Conservation (phyloP, 2,113 vertebrate genomes). For the Strix uralensis region DNA sequence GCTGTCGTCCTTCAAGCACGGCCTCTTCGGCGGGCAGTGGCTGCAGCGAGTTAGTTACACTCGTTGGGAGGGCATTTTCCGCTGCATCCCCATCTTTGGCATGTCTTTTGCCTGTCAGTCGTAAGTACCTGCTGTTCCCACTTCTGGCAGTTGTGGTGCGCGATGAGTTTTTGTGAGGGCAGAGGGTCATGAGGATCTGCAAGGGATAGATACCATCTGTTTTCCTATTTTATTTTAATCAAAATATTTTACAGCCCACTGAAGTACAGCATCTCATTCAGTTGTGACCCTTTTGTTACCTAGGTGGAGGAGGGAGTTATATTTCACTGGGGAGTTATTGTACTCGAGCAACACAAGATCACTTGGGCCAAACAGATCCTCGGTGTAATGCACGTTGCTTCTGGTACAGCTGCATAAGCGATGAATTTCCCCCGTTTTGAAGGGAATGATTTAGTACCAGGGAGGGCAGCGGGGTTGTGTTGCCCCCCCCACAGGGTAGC, state of each 20-base stretch:
- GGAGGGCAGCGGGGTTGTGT: background rate
- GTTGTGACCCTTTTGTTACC: background rate
- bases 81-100: slow-evolving; percentile 97
- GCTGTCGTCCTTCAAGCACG: slow-evolving; percentile 93
- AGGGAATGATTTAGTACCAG: background rate
- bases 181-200: background rate
- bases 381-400: background rate
- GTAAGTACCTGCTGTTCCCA: slow-evolving; percentile 81
- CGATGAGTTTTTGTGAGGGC: background rate
- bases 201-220: background rate
- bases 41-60: slow-evolving; percentile 83
- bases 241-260: background rate
- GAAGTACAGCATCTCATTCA: background rate
- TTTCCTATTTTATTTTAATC: background rate
- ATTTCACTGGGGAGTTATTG: slow-evolving; percentile 3
- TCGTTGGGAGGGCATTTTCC: slow-evolving; percentile 96
- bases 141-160: background rate
- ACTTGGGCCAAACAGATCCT: background rate
- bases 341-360: background rate
- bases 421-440: background rate
- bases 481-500: background rate
- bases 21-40: slow-evolving; percentile 91
- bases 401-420: background rate
- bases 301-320: background rate
- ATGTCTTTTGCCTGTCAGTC: slow-evolving; percentile 99